Conservation (phyloP, 2,113 vertebrate species). For the Phainopepla nitens region DNA sequence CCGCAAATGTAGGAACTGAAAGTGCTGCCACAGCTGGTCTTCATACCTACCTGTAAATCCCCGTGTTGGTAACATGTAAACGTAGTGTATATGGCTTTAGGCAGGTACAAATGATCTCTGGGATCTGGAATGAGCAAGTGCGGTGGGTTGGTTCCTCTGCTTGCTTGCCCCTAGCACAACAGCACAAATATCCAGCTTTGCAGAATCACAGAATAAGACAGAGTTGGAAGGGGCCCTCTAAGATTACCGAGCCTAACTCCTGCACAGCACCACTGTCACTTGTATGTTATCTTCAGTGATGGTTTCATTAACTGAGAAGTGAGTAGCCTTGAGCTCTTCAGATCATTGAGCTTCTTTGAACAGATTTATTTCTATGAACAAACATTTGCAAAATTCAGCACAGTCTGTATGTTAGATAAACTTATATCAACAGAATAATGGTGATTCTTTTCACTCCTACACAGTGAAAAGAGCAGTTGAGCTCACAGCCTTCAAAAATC, state of each 20-base stretch:
- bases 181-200: not conserved
- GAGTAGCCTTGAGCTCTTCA: not conserved
- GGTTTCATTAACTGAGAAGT: not conserved
- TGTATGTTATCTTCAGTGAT: not conserved
- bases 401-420: not conserved
- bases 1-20: not conserved
- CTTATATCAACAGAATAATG: not conserved
- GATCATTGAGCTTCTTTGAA: not conserved
- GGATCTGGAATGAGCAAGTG: not conserved
- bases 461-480: not conserved
- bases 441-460: not conserved
- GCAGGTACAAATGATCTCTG: not conserved
- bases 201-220: not conserved
- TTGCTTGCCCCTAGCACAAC: not conserved
- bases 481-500: not conserved
- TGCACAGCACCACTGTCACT: not conserved
- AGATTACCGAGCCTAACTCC: accelerated
- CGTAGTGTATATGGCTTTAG: accelerated
- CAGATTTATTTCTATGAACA: not conserved
- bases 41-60: not conserved
- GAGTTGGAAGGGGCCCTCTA: not conserved
- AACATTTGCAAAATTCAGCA: not conserved
- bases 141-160: accelerated
- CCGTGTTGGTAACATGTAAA: not conserved
- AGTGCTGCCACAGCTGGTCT: not conserved